These are phyloP conservation scores for Xylocampa areola DNA, from an alignment of 2,888 invertebrate species.

Conservation along the genomic window DNA sequence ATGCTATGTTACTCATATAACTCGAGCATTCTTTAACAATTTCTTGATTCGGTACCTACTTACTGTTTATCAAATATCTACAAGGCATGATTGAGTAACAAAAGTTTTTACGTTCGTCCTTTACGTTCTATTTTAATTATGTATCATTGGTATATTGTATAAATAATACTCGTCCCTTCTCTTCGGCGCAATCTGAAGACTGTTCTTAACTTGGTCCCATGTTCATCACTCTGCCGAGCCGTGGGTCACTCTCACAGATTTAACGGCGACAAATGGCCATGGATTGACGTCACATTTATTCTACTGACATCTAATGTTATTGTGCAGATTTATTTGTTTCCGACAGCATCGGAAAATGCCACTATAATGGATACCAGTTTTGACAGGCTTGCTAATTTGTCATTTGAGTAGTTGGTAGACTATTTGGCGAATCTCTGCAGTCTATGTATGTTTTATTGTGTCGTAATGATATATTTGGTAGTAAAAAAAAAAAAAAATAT, in stretches of 20 bases:
- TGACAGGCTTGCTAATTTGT: slow-evolving; percentile 71
- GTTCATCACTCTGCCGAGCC: slow-evolving; percentile 16
- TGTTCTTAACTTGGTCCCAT: slow-evolving; percentile 3
- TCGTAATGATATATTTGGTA: too few species aligned
- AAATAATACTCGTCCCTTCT: neutral
- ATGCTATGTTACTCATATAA: too few species aligned
- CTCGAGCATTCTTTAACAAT: too few species aligned
- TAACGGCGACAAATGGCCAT: slow-evolving; percentile 83
- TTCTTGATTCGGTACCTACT: too few species aligned
- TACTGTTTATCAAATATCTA: too few species aligned
- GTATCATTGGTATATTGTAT: too few species aligned
- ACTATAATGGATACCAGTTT: slow-evolving; percentile 77
- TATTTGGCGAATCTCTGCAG: too few species aligned
- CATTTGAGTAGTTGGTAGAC: slow-evolving; percentile 55
- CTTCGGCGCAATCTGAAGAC: slow-evolving; percentile 9
- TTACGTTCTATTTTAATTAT: too few species aligned
- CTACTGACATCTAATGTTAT: slow-evolving; percentile 79
- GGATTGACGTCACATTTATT: slow-evolving; percentile 88
- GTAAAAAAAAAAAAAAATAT: too few species aligned
- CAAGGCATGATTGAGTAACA: too few species aligned
- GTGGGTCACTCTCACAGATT: slow-evolving; percentile 69
- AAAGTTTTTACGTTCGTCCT: too few species aligned
- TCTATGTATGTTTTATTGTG: too few species aligned
- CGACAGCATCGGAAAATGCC: slow-evolving; percentile 81
- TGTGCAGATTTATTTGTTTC: slow-evolving; percentile 86